Conservation (phyloP, 2,888 invertebrate genomes). For the Dendrolimus houi region DNA sequence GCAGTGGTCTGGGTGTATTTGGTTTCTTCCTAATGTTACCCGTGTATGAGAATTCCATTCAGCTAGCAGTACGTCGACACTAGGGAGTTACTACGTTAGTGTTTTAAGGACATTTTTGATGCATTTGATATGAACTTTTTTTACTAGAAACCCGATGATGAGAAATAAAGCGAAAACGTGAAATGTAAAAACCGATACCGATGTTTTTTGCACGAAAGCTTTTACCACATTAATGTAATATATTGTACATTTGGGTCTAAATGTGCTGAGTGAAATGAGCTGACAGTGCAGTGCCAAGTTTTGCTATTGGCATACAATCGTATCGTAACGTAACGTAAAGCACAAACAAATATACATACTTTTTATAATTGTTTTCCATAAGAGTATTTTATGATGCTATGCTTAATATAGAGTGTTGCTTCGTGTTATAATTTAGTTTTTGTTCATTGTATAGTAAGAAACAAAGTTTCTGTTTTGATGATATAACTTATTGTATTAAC, state of each 20-base stretch:
- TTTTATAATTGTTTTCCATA: slow-evolving; percentile 55
- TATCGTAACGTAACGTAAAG: slow-evolving; percentile 39
- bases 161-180: slow-evolving; percentile 57
- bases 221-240: slow-evolving; percentile 71
- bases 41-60: slow-evolving; percentile 60
- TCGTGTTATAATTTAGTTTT: slow-evolving; percentile 70
- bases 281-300: slow-evolving; percentile 69
- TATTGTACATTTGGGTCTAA: slow-evolving; percentile 76
- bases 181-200: slow-evolving; percentile 66
- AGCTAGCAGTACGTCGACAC: slow-evolving; percentile 60
- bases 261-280: slow-evolving; percentile 73
- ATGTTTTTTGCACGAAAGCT: slow-evolving; percentile 69
- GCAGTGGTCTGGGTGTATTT: slow-evolving; percentile 66
- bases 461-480: slow-evolving; percentile 69
- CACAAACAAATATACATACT: slow-evolving; percentile 32
- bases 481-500: slow-evolving; percentile 61
- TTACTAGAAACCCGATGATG: slow-evolving; percentile 69
- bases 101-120: slow-evolving; percentile 75
- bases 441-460: slow-evolving; percentile 65
- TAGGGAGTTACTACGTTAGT: slow-evolving; percentile 70
- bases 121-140: slow-evolving; percentile 77
- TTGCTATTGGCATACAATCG: slow-evolving; percentile 68
- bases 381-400: slow-evolving; percentile 64
- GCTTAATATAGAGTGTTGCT: slow-evolving; percentile 73
- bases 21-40: slow-evolving; percentile 63